phyloP scores from a whole-genome alignment of 1,140 invertebrate genomes.

The Alviniconcha marisindica region DNA sequence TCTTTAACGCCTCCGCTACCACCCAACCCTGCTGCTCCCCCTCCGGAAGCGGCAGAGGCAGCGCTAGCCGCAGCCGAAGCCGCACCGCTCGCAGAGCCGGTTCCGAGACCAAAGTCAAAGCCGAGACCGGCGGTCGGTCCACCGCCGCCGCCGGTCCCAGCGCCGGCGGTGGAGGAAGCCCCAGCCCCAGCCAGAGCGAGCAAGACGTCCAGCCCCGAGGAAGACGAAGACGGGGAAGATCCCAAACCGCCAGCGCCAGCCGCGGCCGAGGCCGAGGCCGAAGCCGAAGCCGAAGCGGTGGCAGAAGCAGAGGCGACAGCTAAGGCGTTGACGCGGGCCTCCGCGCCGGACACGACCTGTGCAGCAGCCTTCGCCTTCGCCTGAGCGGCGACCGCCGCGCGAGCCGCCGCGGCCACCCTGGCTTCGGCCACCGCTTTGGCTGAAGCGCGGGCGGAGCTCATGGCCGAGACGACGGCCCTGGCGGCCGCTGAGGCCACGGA shows the following conservation, averaged over 20 bases:
- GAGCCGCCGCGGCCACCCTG: neutral
- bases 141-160: neutral
- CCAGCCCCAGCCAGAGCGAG: neutral
- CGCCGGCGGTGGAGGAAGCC: neutral
- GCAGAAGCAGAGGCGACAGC: conserved; percentile 6
- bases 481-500: neutral
- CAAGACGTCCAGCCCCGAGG: neutral
- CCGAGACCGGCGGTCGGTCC: neutral
- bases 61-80: neutral
- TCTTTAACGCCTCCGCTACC: neutral
- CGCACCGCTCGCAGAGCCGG: neutral
- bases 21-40: neutral
- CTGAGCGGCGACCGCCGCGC: neutral
- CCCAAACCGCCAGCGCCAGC: neutral
- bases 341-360: conserved; percentile 5
- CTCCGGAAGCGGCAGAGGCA: neutral
- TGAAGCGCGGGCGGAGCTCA: neutral
- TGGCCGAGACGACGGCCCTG: neutral
- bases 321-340: conserved; percentile 9
- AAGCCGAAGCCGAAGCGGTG: neutral
- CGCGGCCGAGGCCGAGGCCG: neutral
- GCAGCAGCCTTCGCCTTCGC: neutral
- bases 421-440: neutral
- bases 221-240: neutral
- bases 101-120: neutral